Base-by-base conservation (phyloP, 2,113 vertebrate genomes). In the Catharus bicknelli region DNA sequence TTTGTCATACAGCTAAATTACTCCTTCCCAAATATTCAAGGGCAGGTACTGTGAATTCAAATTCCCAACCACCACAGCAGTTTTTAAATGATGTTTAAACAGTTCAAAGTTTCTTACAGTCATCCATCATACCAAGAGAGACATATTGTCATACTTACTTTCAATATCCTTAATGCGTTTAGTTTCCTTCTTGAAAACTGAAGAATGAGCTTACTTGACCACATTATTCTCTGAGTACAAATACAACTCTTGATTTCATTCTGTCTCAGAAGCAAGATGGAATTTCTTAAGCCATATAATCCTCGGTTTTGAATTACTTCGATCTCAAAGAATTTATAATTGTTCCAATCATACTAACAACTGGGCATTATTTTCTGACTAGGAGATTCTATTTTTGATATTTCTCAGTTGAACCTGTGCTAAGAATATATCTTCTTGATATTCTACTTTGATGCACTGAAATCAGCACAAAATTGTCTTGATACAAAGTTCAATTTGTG, bases 1-100 rank as follows among this genome's bases (percentile, higher is more conserved):
- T 74, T 75, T 51, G 8, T 55, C 0, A 0, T 30, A 30, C 3
- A 72, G 23, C 7, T 67, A 53, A 54, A 64, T 59, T 76, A 63
- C 9, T 68, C 10, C 2, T 90, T 75, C 85, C 15, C 54, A 69
- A 36, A 69, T 79, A 80, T 43, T 68, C n/a, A 69, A 86, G n/a
- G 23, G 3, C 10, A 69, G 4, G 17, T 43, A 61, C 13, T 4
- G 42, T 59, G 9, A 8, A 13, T 36, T 48, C n/a, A 68, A 79
- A 79, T 79, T 88, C 16, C 10, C 29, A 68, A 10, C 15, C 11
- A 27, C 27, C 68, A 5, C 1, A 20, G 30, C 10, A 68, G 61
- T 30, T 85, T 85, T 75, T 11, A 79, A 78, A 63, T 59, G 1
- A 29, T 29, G 7, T 16, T 59, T 66, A n/a, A 84, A 34, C 7